Conservation (phyloP, 2,797 vertebrate genomes). For the Pseudomugil gertrudae region DNA sequence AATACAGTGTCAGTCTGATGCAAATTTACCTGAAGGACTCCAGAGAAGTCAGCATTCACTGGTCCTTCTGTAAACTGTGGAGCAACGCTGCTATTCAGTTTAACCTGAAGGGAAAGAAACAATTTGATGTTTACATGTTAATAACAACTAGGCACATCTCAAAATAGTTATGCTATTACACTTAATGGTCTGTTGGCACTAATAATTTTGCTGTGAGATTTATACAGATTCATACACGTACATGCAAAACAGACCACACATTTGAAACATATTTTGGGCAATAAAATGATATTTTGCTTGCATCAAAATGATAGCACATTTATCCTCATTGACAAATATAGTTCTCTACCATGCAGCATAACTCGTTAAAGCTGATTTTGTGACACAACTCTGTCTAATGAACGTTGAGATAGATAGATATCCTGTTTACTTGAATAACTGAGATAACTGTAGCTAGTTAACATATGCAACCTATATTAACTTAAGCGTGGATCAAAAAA, state of each 20-base stretch:
- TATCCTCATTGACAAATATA: neutral
- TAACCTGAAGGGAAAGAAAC: constrained; percentile 79
- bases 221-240: neutral
- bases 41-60: constrained; percentile 90
- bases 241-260: neutral
- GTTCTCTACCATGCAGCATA: neutral
- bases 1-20: neutral
- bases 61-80: constrained; percentile 91
- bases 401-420: neutral
- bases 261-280: neutral
- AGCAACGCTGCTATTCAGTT: constrained; percentile 87
- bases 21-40: constrained; percentile 89
- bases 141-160: neutral
- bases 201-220: neutral
- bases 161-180: neutral
- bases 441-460: neutral
- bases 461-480: neutral
- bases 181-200: neutral
- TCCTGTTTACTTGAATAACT: neutral
- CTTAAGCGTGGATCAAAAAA: neutral
- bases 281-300: neutral
- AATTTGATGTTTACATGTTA: constrained; percentile 33
- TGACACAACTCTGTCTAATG: no score
- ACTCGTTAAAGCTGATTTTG: no score
- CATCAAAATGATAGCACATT: neutral